A percentile compares a stretch with the other conserved stretches of the same genome.
Conservation (phyloP, 2,113 vertebrate genomes). For the Muntiacus muntjak region DNA sequence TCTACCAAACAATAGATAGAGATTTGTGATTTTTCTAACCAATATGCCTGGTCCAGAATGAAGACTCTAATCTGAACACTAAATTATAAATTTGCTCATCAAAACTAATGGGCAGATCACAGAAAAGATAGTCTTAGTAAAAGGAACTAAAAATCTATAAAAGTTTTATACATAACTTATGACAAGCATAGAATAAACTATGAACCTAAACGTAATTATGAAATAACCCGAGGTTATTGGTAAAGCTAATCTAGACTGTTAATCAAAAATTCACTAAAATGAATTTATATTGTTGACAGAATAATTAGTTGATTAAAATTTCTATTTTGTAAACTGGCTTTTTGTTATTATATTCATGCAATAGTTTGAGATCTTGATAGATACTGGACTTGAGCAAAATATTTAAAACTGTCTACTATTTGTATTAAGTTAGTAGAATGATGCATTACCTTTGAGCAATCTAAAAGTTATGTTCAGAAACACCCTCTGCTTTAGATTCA, state of each 20-base stretch:
- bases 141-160: constrained; percentile 32
- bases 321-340: neutral
- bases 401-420: neutral
- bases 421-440: neutral
- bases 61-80: constrained; percentile 57
- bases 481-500: neutral
- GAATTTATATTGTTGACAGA: constrained; percentile 19
- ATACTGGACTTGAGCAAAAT: neutral
- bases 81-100: constrained; percentile 59
- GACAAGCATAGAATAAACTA: neutral
- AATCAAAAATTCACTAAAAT: constrained; percentile 42
- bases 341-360: neutral
- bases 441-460: neutral
- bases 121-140: constrained; percentile 37
- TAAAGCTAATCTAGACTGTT: constrained; percentile 21
- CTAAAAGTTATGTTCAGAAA: neutral
- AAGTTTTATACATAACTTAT: constrained; percentile 50
- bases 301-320: neutral
- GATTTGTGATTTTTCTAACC: constrained; percentile 69
- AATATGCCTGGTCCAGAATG: constrained; percentile 64
- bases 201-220: constrained; percentile 19
- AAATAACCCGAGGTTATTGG: constrained; percentile 22
- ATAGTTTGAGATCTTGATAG: neutral
- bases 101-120: constrained; percentile 50
- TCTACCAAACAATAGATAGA: constrained; percentile 60